phyloP scores from a whole-genome alignment of 2,797 vertebrate species.

The Oreonectes daqikongensis region DNA sequence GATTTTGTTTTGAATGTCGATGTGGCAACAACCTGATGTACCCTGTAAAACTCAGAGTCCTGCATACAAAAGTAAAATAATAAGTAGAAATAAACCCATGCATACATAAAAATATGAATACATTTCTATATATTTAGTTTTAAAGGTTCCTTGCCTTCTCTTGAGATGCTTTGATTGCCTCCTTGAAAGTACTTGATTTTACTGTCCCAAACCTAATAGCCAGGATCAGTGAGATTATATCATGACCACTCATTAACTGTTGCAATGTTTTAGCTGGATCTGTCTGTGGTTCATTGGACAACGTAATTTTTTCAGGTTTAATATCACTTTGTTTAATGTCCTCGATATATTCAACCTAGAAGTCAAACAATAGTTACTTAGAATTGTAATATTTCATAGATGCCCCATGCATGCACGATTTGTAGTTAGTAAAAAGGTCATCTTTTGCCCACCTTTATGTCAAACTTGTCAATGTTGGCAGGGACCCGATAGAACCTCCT shows the following conservation, averaged over 20 bases:
- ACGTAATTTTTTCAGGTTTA: slow-evolving; percentile 40
- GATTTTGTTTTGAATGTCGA: slow-evolving; percentile 83
- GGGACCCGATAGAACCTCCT: slow-evolving; percentile 82
- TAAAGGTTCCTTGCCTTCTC: slow-evolving; percentile 72
- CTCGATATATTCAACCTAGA: slow-evolving; percentile 79
- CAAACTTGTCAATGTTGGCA: slow-evolving; percentile 82
- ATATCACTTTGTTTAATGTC: slow-evolving; percentile 70
- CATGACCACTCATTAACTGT: background rate
- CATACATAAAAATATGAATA: background rate
- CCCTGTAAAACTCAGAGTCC: slow-evolving; percentile 88
- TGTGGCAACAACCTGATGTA: slow-evolving; percentile 85
- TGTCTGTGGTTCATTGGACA: background rate
- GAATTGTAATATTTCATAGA: no score
- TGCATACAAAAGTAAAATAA: slow-evolving; percentile 61
- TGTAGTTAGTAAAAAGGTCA: background rate
- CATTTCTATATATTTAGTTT: no score
- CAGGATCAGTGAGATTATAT: background rate
- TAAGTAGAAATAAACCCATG: background rate
- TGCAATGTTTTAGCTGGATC: background rate
- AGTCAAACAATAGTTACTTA: background rate
- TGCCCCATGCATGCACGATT: no score
- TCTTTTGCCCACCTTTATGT: slow-evolving; percentile 79
- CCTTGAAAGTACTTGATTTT: slow-evolving; percentile 57
- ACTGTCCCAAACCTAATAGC: background rate
- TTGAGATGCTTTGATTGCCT: slow-evolving; percentile 81